A percentile compares a stretch with the other conserved stretches of the same genome.
Evolutionary conservation across 2,888 invertebrate species (phyloP).

Genomic region (Digitonthophagus gazella): DNA sequence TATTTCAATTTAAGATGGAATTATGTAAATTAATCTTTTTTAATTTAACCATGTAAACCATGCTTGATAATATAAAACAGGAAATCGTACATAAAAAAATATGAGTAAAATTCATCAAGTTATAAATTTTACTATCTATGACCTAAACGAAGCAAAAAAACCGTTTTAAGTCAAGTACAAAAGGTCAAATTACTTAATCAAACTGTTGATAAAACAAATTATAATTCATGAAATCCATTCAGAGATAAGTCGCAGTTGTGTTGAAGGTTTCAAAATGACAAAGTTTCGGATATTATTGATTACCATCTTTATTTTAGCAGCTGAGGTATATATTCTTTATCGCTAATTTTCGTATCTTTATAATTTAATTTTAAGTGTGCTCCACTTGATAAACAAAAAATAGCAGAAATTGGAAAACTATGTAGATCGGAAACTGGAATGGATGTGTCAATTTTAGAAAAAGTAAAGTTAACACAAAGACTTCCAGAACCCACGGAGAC

Average conservation of each 20-base stretch:
- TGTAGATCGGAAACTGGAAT: constrained; percentile 14
- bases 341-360: neutral
- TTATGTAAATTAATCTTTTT: neutral
- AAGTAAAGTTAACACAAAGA: neutral
- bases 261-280: neutral
- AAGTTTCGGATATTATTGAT: neutral
- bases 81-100: too few species aligned
- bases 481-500: constrained; percentile 5
- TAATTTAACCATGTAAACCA: too few species aligned
- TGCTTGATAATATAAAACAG: too few species aligned
- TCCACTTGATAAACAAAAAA: neutral
- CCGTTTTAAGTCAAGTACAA: neutral
- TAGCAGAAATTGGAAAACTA: neutral
- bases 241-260: neutral
- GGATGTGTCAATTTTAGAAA: neutral
- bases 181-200: neutral
- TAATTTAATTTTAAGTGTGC: constrained; percentile 14
- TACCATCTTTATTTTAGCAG: neutral
- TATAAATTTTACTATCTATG: too few species aligned
- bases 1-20: neutral
- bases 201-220: neutral
- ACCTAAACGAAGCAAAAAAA: neutral
- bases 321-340: neutral
- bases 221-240: neutral
- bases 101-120: too few species aligned